These are phyloP conservation scores for Ailuropoda melanoleuca DNA, from an alignment of 2,113 vertebrate genomes.

Conservation along the genomic window DNA sequence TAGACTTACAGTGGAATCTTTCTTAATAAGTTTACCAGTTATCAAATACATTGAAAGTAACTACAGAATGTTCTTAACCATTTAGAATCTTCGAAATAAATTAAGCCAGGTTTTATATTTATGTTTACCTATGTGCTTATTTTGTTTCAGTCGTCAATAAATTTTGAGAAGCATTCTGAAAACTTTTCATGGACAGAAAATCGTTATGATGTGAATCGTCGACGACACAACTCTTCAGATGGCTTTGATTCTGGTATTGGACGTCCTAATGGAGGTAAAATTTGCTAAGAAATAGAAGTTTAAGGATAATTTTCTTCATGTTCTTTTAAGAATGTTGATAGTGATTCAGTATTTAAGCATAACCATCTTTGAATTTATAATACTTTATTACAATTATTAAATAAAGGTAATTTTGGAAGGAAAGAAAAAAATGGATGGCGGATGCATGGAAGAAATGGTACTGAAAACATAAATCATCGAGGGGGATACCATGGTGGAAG, in stretches of 20 bases:
- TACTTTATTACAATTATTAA: conserved; percentile 61
- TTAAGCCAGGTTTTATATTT: not conserved
- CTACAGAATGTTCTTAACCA: not conserved
- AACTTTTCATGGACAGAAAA: conserved; percentile 81
- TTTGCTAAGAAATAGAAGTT: not conserved
- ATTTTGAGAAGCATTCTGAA: conserved; percentile 86
- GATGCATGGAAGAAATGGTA: conserved; percentile 83
- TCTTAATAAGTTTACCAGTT: not conserved
- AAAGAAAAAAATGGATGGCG: conserved; percentile 88
- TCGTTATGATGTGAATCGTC: conserved; percentile 82
- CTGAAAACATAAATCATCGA: conserved; percentile 83
- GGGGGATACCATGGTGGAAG: conserved; percentile 80
- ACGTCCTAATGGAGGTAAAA: conserved; percentile 83
- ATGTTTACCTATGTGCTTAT: not conserved
- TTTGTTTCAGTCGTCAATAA: conserved; percentile 83
- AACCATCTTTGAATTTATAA: conserved; percentile 44
- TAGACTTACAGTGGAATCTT: not conserved
- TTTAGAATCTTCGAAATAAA: not conserved
- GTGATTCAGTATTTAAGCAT: not conserved
- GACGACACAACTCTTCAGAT: conserved; percentile 87
- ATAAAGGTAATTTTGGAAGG: conserved; percentile 85
- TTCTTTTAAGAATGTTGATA: conserved; percentile 37
- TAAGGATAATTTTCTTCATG: not conserved
- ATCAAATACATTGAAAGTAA: not conserved
- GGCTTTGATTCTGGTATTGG: conserved; percentile 83